Base-by-base conservation (phyloP, 53 echinoderm and acorn worm species). In the Holothuria scabra region DNA sequence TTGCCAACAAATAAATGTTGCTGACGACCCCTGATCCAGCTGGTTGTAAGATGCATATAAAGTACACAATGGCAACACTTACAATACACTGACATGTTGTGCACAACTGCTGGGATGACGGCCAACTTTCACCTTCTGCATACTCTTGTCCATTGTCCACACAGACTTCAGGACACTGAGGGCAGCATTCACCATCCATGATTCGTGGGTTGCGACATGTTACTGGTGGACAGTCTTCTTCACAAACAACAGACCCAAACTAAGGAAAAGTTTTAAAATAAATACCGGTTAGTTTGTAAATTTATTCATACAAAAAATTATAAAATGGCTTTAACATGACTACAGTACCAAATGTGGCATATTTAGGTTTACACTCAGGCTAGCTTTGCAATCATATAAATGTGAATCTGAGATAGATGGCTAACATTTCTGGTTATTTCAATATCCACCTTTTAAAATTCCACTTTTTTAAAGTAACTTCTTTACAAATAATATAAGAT, bases 111-210 rank as follows among this genome's bases (percentile, higher is more conserved):
- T 61, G 69, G 8, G 81, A 64, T 1, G 88, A 74, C 59, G 57
- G 37, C 91, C 91, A 97, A 4, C 88, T 82, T 10, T 90, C 94
- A 18, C 90, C 90, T 26, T 97, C 93, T 12, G 80, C 78, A 67
- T 97, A 97, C 76, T 88, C 90, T 49, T 87, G 81, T 55, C 92
- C 90, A 34, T 74, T 69, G 82, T 94, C 91, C 63, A 86, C 69
- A 76, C 97, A 97, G 28, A 89, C 94, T 19, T n/a, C n/a, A n/a
- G 91, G 60, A 76, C 93, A 93, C 22, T 82, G 84, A 60, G 91
- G 91, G 85, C 95, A 95, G 84, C 95, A 95, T 55, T 95, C 95
- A 56, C 89, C 91, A 1, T 91, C 85, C 32, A 86, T 69, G 60
- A 83, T 84, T 59, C 84, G 63, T 6, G 95, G 91, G 80, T 91